A percentile compares a stretch with the other conserved stretches of the same genome.
Conservation (phyloP, 1,140 invertebrate species). For the Drosophila sp. region DNA sequence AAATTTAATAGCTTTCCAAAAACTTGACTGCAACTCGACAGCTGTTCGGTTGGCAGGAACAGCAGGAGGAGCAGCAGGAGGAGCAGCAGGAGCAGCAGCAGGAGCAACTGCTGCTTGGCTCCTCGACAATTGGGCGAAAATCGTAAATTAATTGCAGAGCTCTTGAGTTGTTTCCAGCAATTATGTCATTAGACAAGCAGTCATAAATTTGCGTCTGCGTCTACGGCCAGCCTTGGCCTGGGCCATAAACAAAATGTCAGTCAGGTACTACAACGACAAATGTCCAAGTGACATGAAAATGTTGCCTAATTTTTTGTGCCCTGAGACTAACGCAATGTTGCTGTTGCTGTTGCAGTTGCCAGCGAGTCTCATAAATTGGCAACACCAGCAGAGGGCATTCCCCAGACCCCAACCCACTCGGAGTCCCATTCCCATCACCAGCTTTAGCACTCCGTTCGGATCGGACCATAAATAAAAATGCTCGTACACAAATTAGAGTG, state of each 20-base stretch:
- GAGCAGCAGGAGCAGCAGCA: slow-evolving; percentile 19
- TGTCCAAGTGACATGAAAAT: slow-evolving; percentile 60
- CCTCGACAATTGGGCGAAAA: slow-evolving; percentile 32
- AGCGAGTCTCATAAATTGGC: slow-evolving; percentile 14
- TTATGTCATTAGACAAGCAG: slow-evolving; percentile 66
- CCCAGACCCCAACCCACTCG: not conserved
- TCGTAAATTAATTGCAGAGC: slow-evolving; percentile 63
- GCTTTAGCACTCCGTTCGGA: not conserved
- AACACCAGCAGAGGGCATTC: not conserved
- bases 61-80: slow-evolving; percentile 4
- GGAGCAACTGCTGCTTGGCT: slow-evolving; percentile 16
- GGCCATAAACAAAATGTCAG: slow-evolving; percentile 66
- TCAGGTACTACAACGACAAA: slow-evolving; percentile 45
- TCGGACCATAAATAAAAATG: slow-evolving; percentile 15
- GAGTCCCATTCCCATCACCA: too few relatives aligned
- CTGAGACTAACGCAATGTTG: slow-evolving; percentile 35
- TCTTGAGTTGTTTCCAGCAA: slow-evolving; percentile 46
- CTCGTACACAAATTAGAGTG: slow-evolving; percentile 14
- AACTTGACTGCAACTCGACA: slow-evolving; percentile 58
- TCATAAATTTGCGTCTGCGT: slow-evolving; percentile 53
- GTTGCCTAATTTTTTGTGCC: slow-evolving; percentile 69
- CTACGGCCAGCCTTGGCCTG: slow-evolving; percentile 12
- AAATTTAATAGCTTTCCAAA: slow-evolving; percentile 67
- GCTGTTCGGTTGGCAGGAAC: slow-evolving; percentile 20
- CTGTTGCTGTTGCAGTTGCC: slow-evolving; percentile 5